Percentiles rank a stretch among this genome's conserved stretches.
Conservation (phyloP, 2,113 vertebrate species). For the Phrynocephalus versicolor region DNA sequence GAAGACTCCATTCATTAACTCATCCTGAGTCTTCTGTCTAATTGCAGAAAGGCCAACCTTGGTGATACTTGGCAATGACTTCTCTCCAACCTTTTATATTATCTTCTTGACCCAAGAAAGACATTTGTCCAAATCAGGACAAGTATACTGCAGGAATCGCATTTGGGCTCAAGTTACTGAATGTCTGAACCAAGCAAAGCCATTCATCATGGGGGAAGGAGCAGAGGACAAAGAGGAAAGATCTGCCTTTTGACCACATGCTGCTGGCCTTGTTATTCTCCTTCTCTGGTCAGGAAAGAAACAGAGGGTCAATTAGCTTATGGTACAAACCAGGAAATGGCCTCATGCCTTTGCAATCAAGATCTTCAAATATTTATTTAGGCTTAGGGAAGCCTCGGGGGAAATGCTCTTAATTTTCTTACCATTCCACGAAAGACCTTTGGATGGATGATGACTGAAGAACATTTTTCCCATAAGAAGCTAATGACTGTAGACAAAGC, state of each 20-base stretch:
- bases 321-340: constrained; percentile 39
- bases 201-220: not conserved
- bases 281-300: not conserved
- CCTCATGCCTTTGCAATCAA: constrained; percentile 24
- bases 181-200: constrained; percentile 41
- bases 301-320: constrained; percentile 15
- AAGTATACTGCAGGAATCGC: constrained; percentile 6
- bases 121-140: constrained; percentile 22
- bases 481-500: not conserved
- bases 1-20: not conserved
- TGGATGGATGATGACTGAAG: not conserved
- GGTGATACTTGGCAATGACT: constrained; percentile 1
- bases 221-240: constrained; percentile 31
- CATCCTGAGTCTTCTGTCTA: not conserved
- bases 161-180: constrained; percentile 47
- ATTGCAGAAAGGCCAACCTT: constrained; percentile 7
- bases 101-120: not conserved
- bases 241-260: constrained; percentile 42
- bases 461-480: constrained; percentile 5
- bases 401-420: constrained; percentile 27
- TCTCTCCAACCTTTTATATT: rapidly evolving
- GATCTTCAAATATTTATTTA: constrained; percentile 52
- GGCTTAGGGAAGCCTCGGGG: constrained; percentile 18
- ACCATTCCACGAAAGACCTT: constrained; percentile 10
- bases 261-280: constrained; percentile 11